phyloP scores from a whole-genome alignment of 2,113 vertebrate species.

The Semnornis frantzii region DNA sequence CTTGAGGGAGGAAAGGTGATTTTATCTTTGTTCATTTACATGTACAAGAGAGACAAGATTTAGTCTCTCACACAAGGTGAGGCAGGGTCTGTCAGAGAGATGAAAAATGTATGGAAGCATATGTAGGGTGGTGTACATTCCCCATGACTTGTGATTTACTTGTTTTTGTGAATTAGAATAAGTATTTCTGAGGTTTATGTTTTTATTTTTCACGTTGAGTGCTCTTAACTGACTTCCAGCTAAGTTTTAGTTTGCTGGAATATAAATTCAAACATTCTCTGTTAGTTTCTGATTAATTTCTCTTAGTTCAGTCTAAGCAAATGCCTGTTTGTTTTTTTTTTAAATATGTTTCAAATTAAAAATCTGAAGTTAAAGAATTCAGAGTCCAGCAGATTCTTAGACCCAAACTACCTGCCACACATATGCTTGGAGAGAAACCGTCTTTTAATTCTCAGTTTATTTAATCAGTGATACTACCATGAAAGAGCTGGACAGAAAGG shows the following conservation, averaged over 20 bases:
- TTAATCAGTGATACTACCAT: not conserved
- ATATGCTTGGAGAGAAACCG: not conserved
- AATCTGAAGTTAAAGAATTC: not conserved
- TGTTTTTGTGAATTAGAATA: not conserved
- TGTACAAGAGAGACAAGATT: too few species aligned
- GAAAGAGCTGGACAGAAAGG: conserved; percentile 24
- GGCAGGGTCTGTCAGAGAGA: not conserved
- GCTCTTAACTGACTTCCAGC: not conserved
- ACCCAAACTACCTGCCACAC: not conserved
- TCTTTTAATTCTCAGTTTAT: conserved; percentile 4
- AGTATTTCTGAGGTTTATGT: not conserved
- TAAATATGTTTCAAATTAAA: not conserved
- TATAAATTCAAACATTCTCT: not conserved
- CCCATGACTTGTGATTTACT: not conserved
- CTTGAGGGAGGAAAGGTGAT: too few species aligned
- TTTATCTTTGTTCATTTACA: too few species aligned
- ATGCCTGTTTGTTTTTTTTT: not conserved
- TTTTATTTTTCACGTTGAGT: not conserved
- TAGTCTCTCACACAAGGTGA: not conserved
- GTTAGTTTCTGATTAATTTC: not conserved
- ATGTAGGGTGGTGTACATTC: not conserved
- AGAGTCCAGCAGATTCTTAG: not conserved
- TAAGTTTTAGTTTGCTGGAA: not conserved
- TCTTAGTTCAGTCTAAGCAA: not conserved
- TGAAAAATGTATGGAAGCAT: not conserved